Base-by-base conservation (phyloP, 2,888 invertebrate genomes). In the Lacanobia wlatinum region DNA sequence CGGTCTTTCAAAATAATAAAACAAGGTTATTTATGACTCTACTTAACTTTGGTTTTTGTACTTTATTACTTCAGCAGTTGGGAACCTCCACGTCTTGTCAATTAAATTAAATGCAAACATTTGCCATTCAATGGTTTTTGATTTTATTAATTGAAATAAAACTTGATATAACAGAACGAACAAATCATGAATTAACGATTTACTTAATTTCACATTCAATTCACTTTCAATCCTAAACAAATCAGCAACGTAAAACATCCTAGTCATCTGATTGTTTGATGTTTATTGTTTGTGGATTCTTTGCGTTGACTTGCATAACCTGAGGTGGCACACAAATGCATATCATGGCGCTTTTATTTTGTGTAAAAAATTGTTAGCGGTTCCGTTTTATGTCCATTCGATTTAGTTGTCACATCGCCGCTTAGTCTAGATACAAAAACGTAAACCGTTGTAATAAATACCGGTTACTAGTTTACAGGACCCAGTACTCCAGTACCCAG, bases 401-500 rank as follows among this genome's bases (percentile, higher is more conserved):
- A 81, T 79, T 78, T 73, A 78, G 72, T 66, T 50, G 73, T 84
- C 56, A 72, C 69, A 58, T 68, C 61, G 43, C 50, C 73, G 70
- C 71, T 83, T 81, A 83, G 78, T 80, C 75, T 59, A 83, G 75
- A 83, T 87, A 82, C 82, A 85, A 86, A 89, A 87, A 85, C 82
- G 68, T 76, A 82, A 80, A 87, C 88, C 82, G 87, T 88, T 90
- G 82, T 86, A 87, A 87, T 84, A 82, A 80, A 79, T 83, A 85
- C 84, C 80, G 71, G 82, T 85, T 82, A 80, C 74, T 69, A 76
- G 73, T 88, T 82, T 79, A 85, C 83, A 85, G 86, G 90, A 90
- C 87, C 79, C 74, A 82, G 89, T 88, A 89, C n/a, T n/a, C n/a
- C n/a, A n/a, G n/a, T n/a, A n/a, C n/a, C n/a, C n/a, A n/a, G n/a